A percentile compares a stretch with the other conserved stretches of the same genome.
phyloP scores from a whole-genome alignment of 2,888 invertebrate species.

The Drosophila cracens region DNA sequence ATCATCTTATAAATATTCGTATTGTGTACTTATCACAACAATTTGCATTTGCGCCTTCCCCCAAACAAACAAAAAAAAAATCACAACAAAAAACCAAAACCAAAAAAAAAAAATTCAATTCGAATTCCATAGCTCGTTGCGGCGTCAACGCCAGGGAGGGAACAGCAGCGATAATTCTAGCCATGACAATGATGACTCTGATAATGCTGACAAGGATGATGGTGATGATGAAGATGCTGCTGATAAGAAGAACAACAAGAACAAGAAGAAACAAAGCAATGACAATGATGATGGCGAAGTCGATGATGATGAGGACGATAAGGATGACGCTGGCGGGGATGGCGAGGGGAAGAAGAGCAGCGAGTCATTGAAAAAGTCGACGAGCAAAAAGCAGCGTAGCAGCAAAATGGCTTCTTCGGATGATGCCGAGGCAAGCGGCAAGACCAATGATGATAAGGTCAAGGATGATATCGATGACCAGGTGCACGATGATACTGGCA shows the following conservation, averaged over 20 bases:
- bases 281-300: slow-evolving; percentile 68
- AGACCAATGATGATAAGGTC: slow-evolving; percentile 83
- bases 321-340: slow-evolving; percentile 69
- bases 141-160: slow-evolving; percentile 82
- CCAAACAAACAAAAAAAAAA: slow-evolving; percentile 42
- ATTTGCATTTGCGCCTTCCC: slow-evolving; percentile 70
- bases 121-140: slow-evolving; percentile 83
- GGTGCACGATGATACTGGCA: slow-evolving; percentile 51
- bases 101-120: slow-evolving; percentile 53
- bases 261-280: slow-evolving; percentile 66
- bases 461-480: slow-evolving; percentile 56
- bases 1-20: slow-evolving; percentile 40
- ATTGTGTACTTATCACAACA: slow-evolving; percentile 58
- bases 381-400: slow-evolving; percentile 69
- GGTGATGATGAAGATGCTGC: slow-evolving; percentile 58
- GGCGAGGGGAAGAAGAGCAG: slow-evolving; percentile 65
- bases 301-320: slow-evolving; percentile 64
- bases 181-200: slow-evolving; percentile 74
- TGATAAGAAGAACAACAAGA: slow-evolving; percentile 60
- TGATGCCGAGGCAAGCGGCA: slow-evolving; percentile 36
- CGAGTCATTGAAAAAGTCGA: slow-evolving; percentile 55
- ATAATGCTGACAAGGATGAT: slow-evolving; percentile 71
- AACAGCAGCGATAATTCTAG: slow-evolving; percentile 78
- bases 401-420: slow-evolving; percentile 55
- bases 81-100: slow-evolving; percentile 27